Evolutionary conservation across 2,797 vertebrate genomes (phyloP), one percentile per base, ranked within the genome.

Genomic region (Epinephelus awoara): DNA sequence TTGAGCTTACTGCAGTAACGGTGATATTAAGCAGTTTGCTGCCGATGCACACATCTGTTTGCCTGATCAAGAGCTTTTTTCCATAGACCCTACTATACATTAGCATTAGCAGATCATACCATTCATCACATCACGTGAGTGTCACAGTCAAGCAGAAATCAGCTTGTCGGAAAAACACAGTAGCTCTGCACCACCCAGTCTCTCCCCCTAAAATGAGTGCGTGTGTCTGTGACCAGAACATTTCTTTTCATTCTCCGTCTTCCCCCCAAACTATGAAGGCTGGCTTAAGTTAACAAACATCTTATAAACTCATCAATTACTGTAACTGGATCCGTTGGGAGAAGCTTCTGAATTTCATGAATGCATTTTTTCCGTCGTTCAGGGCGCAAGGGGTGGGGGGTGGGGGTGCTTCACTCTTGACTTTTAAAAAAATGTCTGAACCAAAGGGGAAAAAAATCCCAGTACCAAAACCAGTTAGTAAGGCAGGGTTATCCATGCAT

Each of bases 231-330:
- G 62, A 86, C 77, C 79, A 83, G 79, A 87, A 89, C 84, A 80
- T 88, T 89, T 85, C 84, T 87, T 88, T 88, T 83, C 55, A 64
- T 79, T 79, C 81, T 85, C 55, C 63, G 52, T 72, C 77, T 80
- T 79, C 68, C 64, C 72, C 68, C 69, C 47, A 83, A 86, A 92
- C 80, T 85, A 85, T 91, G 84, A 85, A 80, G 75, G 77, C 91
- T 93, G 90, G 92, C 88, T 75, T 84, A 75, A 75, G 82, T 90
- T 87, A 92, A 91, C 90, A 93, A 90, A 91, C 91, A 92, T 93
- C 90, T 91, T 93, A 91, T 89, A 94, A 95, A 94, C 86, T 93
- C 92, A 95, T 95, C 92, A 92, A 90, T 95, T 93, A 94, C 88
- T 93, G 93, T 91, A 94, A 94, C 88, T 83, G 84, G 87, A 94